Percentiles rank a stretch among this genome's conserved stretches.
These are phyloP conservation scores for Microcebus ravelobensis DNA, from an alignment of 2,113 vertebrate genomes.

Conservation along the genomic window DNA sequence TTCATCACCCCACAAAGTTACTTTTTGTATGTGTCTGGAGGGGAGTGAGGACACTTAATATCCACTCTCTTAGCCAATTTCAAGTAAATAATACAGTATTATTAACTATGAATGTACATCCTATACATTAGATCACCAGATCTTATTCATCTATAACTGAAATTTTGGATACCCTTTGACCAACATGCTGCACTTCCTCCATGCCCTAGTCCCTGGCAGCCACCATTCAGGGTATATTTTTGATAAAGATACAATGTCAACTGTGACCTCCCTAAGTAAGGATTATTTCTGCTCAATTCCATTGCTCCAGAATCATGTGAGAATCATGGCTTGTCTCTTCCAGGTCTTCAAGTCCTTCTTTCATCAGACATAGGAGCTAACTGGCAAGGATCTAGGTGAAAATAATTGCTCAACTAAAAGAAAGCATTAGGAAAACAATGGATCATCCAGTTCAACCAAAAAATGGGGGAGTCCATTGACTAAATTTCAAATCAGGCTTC, in stretches of 20 bases:
- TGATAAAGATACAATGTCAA: not conserved
- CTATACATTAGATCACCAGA: not conserved
- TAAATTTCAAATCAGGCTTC: not conserved
- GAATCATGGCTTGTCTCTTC: not conserved
- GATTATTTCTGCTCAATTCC: not conserved
- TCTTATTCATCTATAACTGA: not conserved
- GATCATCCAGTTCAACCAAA: not conserved
- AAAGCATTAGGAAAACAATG: not conserved
- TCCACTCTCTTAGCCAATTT: not conserved
- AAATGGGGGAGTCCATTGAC: not conserved
- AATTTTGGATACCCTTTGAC: not conserved
- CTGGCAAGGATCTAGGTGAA: not conserved
- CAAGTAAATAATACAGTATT: not conserved
- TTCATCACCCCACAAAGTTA: not conserved
- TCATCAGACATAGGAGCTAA: not conserved
- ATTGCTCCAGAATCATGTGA: not conserved
- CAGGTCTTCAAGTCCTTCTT: not conserved
- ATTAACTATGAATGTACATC: not conserved
- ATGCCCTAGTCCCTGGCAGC: not conserved
- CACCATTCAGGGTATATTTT: not conserved
- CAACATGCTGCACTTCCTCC: not conserved
- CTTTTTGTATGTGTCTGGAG: not conserved
- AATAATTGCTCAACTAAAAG: not conserved
- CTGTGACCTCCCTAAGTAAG: not conserved
- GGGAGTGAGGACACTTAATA: not conserved